Evolutionary conservation across 1,140 invertebrate species (phyloP), one percentile per base, ranked within the genome.

Genomic region (Rhizoglyphus robini): DNA sequence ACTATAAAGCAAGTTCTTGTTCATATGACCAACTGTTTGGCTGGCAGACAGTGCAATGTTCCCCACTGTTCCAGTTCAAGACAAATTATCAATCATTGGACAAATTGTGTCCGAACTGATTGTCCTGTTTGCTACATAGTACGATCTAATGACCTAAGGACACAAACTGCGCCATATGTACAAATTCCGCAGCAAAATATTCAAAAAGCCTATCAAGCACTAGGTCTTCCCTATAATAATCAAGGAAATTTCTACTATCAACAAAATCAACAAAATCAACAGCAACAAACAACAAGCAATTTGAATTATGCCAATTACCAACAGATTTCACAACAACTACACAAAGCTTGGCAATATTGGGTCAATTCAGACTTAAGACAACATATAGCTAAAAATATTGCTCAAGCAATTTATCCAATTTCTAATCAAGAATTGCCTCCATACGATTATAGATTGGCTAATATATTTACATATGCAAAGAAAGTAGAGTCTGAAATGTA

Each of bases 401-500:
- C 99, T 34, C 94, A 98, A 84, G 94, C 95, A 66, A 99, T 99
- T 74, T 98, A 99, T 77, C 96, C 96, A 34, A 94, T 89, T 31
- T 91, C 89, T 5, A 84, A 86, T 70, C n/a, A n/a, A n/a, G n/a
- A n/a, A n/a, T 32, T 60, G 27, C 88, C 90, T 1, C 87, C 96
- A 82, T 82, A 92, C 65, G 94, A 98, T 74, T 89, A 88, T 74
- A 81, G 94, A 71, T 96, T 99, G 88, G 87, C 90, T 72, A 98
- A 98, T 81, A 80, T 99, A 54, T 91, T 99, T 3, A 87, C 90
- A 0, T 99, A 99, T 78, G 96, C 96, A 36, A 83, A 91, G 68
- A 99, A 99, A 81, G 95, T 99, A 1, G 96, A 99, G 79, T 92
- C 92, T 65, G 95, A 98, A 73, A 99, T 99, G 95, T 99, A 97